Conservation (phyloP, 2,888 invertebrate species). For the Ectemnius continuus region DNA sequence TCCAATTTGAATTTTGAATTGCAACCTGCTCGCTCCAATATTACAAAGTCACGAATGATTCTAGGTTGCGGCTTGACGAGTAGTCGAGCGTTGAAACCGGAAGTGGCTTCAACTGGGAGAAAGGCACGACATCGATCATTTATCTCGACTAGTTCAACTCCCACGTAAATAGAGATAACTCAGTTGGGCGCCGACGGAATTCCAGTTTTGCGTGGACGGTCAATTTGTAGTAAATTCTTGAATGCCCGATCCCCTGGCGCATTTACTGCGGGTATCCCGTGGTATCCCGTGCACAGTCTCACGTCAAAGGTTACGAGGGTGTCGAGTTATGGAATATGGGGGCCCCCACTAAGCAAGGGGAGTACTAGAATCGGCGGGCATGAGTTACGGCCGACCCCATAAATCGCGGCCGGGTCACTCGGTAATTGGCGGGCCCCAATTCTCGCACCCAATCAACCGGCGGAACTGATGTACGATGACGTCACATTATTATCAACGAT, state of each 20-base stretch:
- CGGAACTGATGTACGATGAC: constrained; percentile 70
- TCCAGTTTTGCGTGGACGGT: constrained; percentile 17
- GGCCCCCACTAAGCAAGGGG: constrained; percentile 38
- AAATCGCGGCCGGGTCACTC: constrained; percentile 70
- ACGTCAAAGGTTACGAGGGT: constrained; percentile 55
- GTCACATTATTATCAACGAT: constrained; percentile 71
- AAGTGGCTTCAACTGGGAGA: constrained; percentile 11
- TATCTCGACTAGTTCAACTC: no score
- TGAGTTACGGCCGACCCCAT: constrained; percentile 75
- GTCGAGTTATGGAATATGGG: constrained; percentile 64
- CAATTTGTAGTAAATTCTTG: constrained; percentile 50
- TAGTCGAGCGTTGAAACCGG: constrained; percentile 36
- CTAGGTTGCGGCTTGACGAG: neutral
- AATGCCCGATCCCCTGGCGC: constrained; percentile 1
- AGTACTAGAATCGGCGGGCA: constrained; percentile 40
- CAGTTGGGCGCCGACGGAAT: no score
- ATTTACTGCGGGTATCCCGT: constrained; percentile 14
- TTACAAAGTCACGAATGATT: constrained; percentile 51
- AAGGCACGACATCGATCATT: no score
- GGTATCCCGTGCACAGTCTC: constrained; percentile 23
- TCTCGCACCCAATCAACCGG: constrained; percentile 74
- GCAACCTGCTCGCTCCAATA: constrained; percentile 41
- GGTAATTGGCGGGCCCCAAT: constrained; percentile 74
- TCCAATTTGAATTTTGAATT: constrained; percentile 24
- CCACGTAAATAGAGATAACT: no score